phyloP scores from a whole-genome alignment of 1,140 invertebrate species.

The Metopolophium dirhodum region DNA sequence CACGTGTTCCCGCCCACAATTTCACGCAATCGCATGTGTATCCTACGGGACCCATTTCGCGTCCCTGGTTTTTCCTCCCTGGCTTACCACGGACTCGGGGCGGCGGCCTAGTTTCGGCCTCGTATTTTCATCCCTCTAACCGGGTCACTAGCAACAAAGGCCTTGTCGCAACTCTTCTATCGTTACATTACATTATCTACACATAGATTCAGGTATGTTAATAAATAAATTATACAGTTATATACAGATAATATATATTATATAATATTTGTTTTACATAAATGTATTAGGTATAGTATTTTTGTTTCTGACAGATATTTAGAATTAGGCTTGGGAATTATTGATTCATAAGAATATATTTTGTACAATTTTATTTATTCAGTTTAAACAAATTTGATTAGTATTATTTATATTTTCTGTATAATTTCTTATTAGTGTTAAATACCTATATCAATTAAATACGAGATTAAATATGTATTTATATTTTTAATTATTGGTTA shows the following conservation, averaged over 20 bases:
- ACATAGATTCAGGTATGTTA: conserved; percentile 14
- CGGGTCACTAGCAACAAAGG: conserved; percentile 51
- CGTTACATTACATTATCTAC: conserved; percentile 15
- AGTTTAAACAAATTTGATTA: not conserved
- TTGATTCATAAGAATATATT: not conserved
- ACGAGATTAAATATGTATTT: too few species aligned
- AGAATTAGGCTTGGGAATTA: not conserved
- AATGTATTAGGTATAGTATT: not conserved
- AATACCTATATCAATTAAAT: too few species aligned
- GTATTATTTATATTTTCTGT: not conserved
- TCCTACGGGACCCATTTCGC: conserved; percentile 35
- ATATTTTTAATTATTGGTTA: too few species aligned
- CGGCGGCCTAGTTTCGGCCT: conserved; percentile 40
- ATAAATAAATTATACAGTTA: not conserved
- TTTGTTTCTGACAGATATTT: not conserved
- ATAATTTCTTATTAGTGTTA: too few species aligned
- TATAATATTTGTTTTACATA: not conserved
- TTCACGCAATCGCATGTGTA: conserved; percentile 45
- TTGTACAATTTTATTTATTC: not conserved
- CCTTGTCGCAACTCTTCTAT: conserved; percentile 39
- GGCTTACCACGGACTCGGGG: not conserved
- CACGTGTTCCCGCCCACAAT: conserved; percentile 33
- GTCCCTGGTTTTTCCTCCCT: conserved; percentile 45
- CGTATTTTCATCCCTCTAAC: conserved; percentile 47
- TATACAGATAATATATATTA: not conserved